Evolutionary conservation across 2,797 vertebrate genomes (phyloP), one percentile per base, ranked within the genome.

Genomic region (Lophura swinhoii): DNA sequence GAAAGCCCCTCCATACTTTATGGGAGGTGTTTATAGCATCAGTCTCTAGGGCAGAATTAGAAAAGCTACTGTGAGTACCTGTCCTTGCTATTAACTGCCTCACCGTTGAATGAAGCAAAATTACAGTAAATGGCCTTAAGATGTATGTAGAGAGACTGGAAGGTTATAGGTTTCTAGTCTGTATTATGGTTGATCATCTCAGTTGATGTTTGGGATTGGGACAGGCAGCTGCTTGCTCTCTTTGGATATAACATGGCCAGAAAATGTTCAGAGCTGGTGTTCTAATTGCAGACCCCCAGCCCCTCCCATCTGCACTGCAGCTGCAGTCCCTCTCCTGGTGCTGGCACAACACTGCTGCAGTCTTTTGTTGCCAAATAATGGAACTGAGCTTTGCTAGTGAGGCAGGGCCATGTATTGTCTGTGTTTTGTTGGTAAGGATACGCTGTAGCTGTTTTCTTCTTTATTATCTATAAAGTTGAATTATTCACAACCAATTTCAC

Each of bases 11-110:
- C n/a, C 43, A 17, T 74, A 23, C 85, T 87, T 80, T 13, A 11
- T 70, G 62, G 75, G 64, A 81, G 59, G 48, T 69, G 80, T 75
- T 91, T 73, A 23, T 81, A 83, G 83, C 59, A 55, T 83, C 73
- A 35, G 3, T 82, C 85, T 88, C 77, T 9, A 17, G 83, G 83
- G 74, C 87, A 70, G 51, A 72, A 60, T 81, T 85, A 82, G 87
- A 33, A 85, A 83, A 90, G 71, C 49, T 72, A 72, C 24, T 51
- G 49, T 26, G 56, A 69, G 55, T 66, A 26, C 82, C 5, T 74
- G 67, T 86, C 95, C 90, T 95, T 85, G 88, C 87, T 92, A 43
- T 87, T 96, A 92, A 94, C 95, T 93, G 79, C 73, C 63, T 92
- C 60, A 80, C 84, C 37, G 20, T 6, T 56, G 87, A 85, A 85